These are phyloP conservation scores for Hypomesus transpacificus DNA, from an alignment of 2,113 vertebrate species.

Conservation along the genomic window DNA sequence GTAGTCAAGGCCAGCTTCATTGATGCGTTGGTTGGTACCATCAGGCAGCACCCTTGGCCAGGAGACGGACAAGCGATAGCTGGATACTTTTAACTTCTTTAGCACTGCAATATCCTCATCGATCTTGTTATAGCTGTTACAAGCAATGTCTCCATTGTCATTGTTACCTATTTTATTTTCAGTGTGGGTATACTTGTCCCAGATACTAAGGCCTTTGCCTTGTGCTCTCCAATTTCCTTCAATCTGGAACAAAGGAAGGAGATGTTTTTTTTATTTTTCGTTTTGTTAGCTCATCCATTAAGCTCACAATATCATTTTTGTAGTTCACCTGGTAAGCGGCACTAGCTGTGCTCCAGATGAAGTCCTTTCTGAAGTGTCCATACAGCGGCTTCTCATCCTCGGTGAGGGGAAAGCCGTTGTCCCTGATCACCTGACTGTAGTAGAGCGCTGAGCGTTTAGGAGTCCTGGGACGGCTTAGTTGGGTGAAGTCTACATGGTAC, in stretches of 20 bases:
- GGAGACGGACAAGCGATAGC: constrained; percentile 93
- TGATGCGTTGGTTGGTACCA: constrained; percentile 80
- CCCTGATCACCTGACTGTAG: constrained; percentile 78
- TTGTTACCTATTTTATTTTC: constrained; percentile 74
- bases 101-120: constrained; percentile 82
- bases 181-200: constrained; percentile 90
- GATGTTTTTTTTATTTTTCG: too few relatives aligned
- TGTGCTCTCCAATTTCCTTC: constrained; percentile 93
- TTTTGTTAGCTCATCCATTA: too few relatives aligned
- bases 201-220: constrained; percentile 95
- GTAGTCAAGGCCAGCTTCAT: constrained; percentile 82
- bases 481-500: constrained; percentile 82
- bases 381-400: constrained; percentile 78
- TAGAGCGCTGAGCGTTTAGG: constrained; percentile 82
- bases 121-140: constrained; percentile 90
- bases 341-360: constrained; percentile 87
- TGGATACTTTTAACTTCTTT: constrained; percentile 79
- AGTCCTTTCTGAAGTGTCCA: constrained; percentile 80
- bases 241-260: constrained; percentile 66
- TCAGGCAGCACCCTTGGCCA: constrained; percentile 92
- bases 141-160: constrained; percentile 86
- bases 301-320: too few relatives aligned
- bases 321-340: constrained; percentile 85
- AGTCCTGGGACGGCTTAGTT: constrained; percentile 77
- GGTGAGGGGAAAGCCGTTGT: constrained; percentile 80